Evolutionary conservation across 2,113 vertebrate species (phyloP), one percentile per base, ranked within the genome.

Genomic region (Xyliphius kryptos): DNA sequence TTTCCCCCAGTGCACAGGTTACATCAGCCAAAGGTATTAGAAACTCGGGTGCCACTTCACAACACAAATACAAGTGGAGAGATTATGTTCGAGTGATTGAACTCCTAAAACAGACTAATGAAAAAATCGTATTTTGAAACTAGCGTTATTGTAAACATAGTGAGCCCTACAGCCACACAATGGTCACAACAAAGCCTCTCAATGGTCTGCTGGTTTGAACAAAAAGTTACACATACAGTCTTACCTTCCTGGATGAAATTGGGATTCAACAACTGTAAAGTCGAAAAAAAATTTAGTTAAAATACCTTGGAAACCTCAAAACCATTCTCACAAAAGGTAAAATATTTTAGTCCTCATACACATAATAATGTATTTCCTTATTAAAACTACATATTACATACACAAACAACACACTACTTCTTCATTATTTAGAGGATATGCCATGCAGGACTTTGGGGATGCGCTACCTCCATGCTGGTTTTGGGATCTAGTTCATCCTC

Each of bases 201-300:
- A n/a, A n/a, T n/a, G n/a, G n/a, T n/a, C n/a, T n/a, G n/a, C n/a
- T n/a, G n/a, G n/a, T n/a, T n/a, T n/a, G n/a, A n/a, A n/a, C n/a
- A n/a, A n/a, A n/a, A n/a, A n/a, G n/a, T n/a, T n/a, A n/a, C n/a
- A n/a, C n/a, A n/a, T n/a, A n/a, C n/a, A n/a, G n/a, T n/a, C n/a
- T 91, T 82, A 97, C 96, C 96, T 93, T 98, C 91, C 79, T 99
- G 94, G 80, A 99, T 99, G 85, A 98, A 98, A 89, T 98, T 99
- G 58, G 96, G 96, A 82, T 99, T 99, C 80, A 99, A 88, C 78
- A 99, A 91, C 95, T 98, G 90, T 71, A 87, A 89, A 82, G 84
- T 59, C n/a, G n/a, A 80, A 73, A 85, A 56, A 71, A 64, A 61
- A 17, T 0, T 10, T n/a, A n/a, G 32, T 70, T 53, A 70, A 13